A percentile compares a stretch with the other conserved stretches of the same genome.
phyloP scores from a whole-genome alignment of 2,797 vertebrate genomes.

The Cyprinella venusta region DNA sequence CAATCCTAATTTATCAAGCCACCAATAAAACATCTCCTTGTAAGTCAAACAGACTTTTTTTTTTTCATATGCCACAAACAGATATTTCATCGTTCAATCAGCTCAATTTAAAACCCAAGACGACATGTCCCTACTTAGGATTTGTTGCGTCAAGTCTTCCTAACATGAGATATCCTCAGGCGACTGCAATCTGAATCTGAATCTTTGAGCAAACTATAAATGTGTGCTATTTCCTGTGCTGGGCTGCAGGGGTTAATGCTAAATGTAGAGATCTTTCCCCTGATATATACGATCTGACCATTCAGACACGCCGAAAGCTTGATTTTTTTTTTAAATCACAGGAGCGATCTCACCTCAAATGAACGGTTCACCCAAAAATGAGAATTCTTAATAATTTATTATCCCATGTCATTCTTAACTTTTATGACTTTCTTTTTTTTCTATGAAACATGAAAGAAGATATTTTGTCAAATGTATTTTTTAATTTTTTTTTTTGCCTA shows the following conservation, averaged over 20 bases:
- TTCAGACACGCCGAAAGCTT: conserved; percentile 4
- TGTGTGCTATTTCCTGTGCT: conserved; percentile 22
- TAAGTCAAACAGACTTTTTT: conserved; percentile 5
- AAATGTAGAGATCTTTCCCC: conserved; percentile 26
- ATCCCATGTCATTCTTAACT: neutral
- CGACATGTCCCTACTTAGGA: neutral
- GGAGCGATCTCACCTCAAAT: conserved; percentile 20
- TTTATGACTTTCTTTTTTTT: neutral
- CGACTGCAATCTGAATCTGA: neutral
- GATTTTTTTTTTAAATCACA: neutral
- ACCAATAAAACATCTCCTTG: conserved; percentile 24
- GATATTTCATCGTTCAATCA: conserved; percentile 13
- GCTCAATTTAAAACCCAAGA: conserved; percentile 20
- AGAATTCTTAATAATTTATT: neutral
- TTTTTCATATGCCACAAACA: conserved; percentile 26
- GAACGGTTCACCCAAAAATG: neutral
- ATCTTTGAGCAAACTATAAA: conserved; percentile 17
- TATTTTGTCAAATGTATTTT: too few species aligned
- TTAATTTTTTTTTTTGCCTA: too few species aligned
- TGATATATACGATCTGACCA: conserved; percentile 28
- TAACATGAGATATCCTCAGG: conserved; percentile 12
- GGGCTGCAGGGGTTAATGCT: conserved; percentile 23
- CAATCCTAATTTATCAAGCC: conserved; percentile 32
- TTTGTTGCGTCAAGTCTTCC: conserved; percentile 10
- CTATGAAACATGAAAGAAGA: neutral